Evolutionary conservation across 2,113 vertebrate species (phyloP), one percentile per base, ranked within the genome.

Genomic region (Corythornis cristatus): DNA sequence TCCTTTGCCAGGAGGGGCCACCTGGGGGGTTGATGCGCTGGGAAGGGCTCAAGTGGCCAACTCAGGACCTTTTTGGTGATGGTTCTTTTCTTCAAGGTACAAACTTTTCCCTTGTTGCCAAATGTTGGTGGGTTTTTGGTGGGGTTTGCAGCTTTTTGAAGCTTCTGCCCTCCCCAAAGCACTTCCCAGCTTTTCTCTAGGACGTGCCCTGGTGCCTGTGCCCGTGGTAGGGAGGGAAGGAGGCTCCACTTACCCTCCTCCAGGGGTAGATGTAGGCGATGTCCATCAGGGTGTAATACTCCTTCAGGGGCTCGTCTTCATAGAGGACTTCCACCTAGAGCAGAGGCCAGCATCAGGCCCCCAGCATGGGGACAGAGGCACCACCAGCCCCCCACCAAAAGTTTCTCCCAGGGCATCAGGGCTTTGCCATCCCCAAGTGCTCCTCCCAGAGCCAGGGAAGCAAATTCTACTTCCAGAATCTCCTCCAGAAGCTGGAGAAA

Each of bases 281-380:
- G 74, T 99, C 99, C 98, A 99, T 99, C 94, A 99, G 98, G 40
- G 99, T 99, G 96, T 99, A 99, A 93, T 99, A 99, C 62, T 99
- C 99, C 97, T 99, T 99, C 90, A 99, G 95, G 2, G 98, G 99
- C 78, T 99, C 99, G 0, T 99, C 99, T 82, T 99, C 98, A 0
- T 99, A 99, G 60, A 99, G 96, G 35, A 99, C 98, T 92, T 99
- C 99, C 94, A 99, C 98, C 99, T 99, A 96, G 15, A 1, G 5
- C 45, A 28, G 50, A 57, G 17, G 33, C 60, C n/a, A 37, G 28
- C 2, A 3, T 87, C 78, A 86, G 22, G 5, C 14, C 57, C 56
- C 31, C 19, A 0, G 15, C 9, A 12, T 0, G 9, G 61, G 56
- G 35, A 8, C 57, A 66, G 57, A 16, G 28, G 56, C 56, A 40